A percentile compares a stretch with the other conserved stretches of the same genome.
These are phyloP conservation scores for Molanna angustata DNA, from an alignment of 2,888 invertebrate genomes.

Conservation along the genomic window DNA sequence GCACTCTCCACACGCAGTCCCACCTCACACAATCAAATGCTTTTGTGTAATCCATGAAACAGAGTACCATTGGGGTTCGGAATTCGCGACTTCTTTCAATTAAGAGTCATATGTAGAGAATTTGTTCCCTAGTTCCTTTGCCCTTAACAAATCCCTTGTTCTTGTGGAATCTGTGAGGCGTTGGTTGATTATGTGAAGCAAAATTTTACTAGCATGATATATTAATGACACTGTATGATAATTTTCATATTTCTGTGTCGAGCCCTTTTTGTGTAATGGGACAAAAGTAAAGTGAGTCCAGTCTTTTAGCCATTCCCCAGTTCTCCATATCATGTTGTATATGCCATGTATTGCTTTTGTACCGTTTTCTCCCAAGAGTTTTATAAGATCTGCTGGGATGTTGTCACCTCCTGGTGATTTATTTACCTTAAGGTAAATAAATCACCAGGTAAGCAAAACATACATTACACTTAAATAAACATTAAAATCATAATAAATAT, in stretches of 20 bases:
- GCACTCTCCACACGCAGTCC: no score
- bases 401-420: neutral
- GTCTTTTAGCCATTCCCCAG: neutral
- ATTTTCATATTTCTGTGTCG: neutral
- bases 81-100: no score
- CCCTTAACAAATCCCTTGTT: no score
- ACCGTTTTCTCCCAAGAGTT: neutral
- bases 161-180: neutral
- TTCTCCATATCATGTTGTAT: neutral
- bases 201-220: neutral
- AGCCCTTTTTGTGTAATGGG: neutral
- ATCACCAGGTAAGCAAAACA: no score
- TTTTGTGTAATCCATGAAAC: no score
- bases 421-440: neutral
- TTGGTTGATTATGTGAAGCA: neutral
- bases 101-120: no score
- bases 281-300: neutral
- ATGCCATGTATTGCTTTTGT: neutral
- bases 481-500: no score
- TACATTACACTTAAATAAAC: no score
- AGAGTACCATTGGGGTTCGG: no score
- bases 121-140: no score
- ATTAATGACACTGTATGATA: neutral
- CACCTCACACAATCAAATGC: no score
- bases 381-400: neutral